Percentiles rank a stretch among this genome's conserved stretches.
Evolutionary conservation across 2,888 invertebrate genomes (phyloP).

Genomic region (Melieria picta): DNA sequence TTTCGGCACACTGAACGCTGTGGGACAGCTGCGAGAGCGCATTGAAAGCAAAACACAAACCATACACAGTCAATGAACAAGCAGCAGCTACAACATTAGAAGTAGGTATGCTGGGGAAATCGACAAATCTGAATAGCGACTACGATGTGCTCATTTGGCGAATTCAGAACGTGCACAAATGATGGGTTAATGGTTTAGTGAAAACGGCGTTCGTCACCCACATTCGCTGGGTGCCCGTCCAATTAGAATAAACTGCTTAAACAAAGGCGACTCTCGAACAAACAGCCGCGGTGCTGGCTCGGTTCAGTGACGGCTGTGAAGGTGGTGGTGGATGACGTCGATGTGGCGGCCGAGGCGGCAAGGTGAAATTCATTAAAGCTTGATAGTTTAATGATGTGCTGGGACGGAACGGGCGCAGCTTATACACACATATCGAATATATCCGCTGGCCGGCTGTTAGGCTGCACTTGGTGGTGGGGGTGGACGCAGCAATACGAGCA

Average conservation of each 20-base stretch:
- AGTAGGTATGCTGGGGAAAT: too few species aligned
- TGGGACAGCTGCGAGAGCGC: too few species aligned
- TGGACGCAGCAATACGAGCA: not conserved
- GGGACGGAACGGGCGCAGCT: not conserved
- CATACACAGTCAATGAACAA: too few species aligned
- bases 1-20: too few species aligned
- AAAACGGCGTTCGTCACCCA: constrained; percentile 3
- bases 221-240: not conserved
- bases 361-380: constrained; percentile 21
- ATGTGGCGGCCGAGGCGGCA: constrained; percentile 6
- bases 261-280: constrained; percentile 10
- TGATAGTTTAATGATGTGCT: constrained; percentile 6
- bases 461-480: not conserved
- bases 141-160: too few species aligned
- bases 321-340: constrained; percentile 10
- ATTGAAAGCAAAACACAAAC: too few species aligned
- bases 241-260: constrained; percentile 10
- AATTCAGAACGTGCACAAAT: too few species aligned
- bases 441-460: not conserved
- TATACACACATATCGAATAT: not conserved
- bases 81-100: too few species aligned
- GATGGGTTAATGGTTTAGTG: too few species aligned
- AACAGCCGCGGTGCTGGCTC: constrained; percentile 2
- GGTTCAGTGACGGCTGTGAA: not conserved
- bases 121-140: too few species aligned